Percentiles rank a stretch among this genome's conserved stretches.
Conservation (phyloP, 2,797 vertebrate species). For the Danionella dracula region DNA sequence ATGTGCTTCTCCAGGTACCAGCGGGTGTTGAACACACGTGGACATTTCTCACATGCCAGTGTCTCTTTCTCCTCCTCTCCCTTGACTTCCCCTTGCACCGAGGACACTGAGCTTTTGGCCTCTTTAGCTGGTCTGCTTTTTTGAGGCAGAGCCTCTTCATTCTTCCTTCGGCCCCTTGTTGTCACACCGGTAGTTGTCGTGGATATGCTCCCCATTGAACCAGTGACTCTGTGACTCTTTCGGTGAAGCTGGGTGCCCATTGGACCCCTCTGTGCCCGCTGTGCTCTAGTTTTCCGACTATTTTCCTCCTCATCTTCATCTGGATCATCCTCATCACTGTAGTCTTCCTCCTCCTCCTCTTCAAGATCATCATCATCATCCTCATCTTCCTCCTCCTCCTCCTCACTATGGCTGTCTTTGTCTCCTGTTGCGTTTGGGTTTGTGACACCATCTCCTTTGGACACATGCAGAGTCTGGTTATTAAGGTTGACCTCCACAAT, state of each 20-base stretch:
- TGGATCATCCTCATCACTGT: constrained; percentile 70
- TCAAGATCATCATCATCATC: constrained; percentile 69
- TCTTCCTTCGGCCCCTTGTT: constrained; percentile 81
- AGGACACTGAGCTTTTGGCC: constrained; percentile 56
- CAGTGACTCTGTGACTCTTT: constrained; percentile 70
- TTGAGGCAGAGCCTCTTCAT: constrained; percentile 73
- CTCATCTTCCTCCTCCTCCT: constrained; percentile 78
- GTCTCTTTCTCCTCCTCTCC: constrained; percentile 90
- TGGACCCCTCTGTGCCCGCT: constrained; percentile 67
- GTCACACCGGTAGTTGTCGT: constrained; percentile 66
- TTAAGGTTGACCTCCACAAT: constrained; percentile 99
- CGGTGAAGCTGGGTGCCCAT: constrained; percentile 70
- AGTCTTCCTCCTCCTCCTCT: constrained; percentile 72
- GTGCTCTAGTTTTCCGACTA: constrained; percentile 78
- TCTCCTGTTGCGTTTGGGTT: constrained; percentile 48
- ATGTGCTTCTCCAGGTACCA: constrained; percentile 99
- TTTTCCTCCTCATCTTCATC: constrained; percentile 77
- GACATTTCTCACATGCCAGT: constrained; percentile 95
- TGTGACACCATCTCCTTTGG: constrained; percentile 87
- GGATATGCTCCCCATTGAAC: constrained; percentile 44
- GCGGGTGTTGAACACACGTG: constrained; percentile 95
- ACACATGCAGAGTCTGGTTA: constrained; percentile 98
- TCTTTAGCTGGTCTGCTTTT: constrained; percentile 74
- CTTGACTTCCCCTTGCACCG: constrained; percentile 58
- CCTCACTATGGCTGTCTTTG: constrained; percentile 84